Base-by-base conservation (phyloP, 2,888 invertebrate genomes). In the Nasonia oneida region DNA sequence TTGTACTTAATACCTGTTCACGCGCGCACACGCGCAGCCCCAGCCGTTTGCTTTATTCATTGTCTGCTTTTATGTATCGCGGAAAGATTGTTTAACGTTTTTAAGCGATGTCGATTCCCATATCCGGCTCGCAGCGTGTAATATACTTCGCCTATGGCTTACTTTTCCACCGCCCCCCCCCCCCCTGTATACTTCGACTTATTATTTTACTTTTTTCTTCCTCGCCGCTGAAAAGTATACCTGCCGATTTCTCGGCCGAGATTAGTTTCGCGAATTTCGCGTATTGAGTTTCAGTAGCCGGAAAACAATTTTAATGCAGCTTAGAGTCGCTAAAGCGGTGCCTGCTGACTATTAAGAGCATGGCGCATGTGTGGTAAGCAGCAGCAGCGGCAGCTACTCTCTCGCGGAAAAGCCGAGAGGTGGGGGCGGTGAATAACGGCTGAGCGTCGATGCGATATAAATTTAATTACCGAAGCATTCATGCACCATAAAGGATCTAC, bases 391-490 rank as follows among this genome's bases (percentile, higher is more conserved):
- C 57, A 57, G 80, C 57, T 42, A 67, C 29, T 67, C 67, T 23
- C 64, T 64, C 67, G 33, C 33, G 15, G 67, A 77, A 33, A 61
- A 8, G 12, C 47, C 33, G 61, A 29, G 23, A 42, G 23, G 61
- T n/a, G 84, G 80, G 73, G 64, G 78, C 75, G 81, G 71, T 74
- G 85, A 85, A 53, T 85, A 83, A 81, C 79, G 86, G 77, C 64
- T 70, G 67, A 81, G 76, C 80, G 83, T 90, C 90, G 90, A 91
- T 91, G 89, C 89, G 89, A 92, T 91, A 91, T 92, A 92, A 92
- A 93, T 93, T 93, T 93, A 92, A 93, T 93, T 92, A 93, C 91
- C 91, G 88, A 90, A 88, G 89, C 89, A 90, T 92, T 92, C 92
- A 92, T 92, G 92, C 80, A 14, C 92, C 92, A 90, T 90, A 91